Evolutionary conservation across 2,113 vertebrate genomes (phyloP).

Genomic region (Clupea harengus): DNA sequence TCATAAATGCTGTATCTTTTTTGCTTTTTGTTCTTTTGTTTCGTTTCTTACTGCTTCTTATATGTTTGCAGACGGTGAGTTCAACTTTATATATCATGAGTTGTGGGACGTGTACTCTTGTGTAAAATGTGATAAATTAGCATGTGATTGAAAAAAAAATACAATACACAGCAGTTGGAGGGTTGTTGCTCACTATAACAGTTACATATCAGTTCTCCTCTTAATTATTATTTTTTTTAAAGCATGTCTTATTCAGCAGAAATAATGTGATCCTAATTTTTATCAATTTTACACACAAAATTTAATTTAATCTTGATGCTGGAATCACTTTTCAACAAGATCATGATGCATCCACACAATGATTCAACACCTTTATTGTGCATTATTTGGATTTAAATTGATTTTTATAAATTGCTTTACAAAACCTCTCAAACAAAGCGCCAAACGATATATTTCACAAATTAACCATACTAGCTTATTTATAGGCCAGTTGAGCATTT

Average conservation of each 20-base stretch:
- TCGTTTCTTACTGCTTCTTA: conserved; percentile 97
- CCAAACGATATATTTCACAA: not conserved
- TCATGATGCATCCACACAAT: not conserved
- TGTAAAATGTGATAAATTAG: conserved; percentile 64
- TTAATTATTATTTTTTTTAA: not conserved
- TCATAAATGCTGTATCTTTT: conserved; percentile 79
- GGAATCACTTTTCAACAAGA: not conserved
- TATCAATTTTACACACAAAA: not conserved
- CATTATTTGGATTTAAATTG: not conserved
- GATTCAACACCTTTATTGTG: not conserved
- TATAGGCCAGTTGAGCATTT: not conserved
- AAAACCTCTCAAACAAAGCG: not conserved
- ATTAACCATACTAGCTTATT: not conserved
- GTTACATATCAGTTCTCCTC: not conserved
- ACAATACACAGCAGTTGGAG: not conserved
- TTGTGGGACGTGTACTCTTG: conserved; percentile 85
- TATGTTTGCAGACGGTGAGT: conserved; percentile 99
- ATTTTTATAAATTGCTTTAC: not conserved
- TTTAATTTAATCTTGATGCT: not conserved
- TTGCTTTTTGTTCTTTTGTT: conserved; percentile 82
- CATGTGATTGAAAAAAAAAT: not conserved
- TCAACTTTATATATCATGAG: conserved; percentile 83
- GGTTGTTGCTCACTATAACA: not conserved
- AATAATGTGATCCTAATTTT: not conserved
- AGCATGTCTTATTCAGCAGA: not conserved